These are phyloP conservation scores for Condylostylus longicornis DNA, from an alignment of 1,140 invertebrate genomes.

Conservation along the genomic window DNA sequence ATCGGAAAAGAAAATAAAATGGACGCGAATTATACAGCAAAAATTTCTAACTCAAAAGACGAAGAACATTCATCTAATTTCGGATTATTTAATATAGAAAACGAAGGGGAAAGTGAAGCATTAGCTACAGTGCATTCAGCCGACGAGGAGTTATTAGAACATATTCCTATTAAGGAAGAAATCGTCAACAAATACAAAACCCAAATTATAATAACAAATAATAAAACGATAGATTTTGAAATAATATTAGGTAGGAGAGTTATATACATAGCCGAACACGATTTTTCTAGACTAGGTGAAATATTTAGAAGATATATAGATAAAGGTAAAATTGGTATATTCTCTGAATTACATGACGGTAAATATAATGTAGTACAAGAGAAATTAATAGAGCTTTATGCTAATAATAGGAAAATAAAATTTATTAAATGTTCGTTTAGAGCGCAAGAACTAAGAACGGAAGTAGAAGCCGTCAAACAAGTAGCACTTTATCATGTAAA, in stretches of 20 bases:
- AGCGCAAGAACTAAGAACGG: not conserved
- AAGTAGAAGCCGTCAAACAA: constrained; percentile 2
- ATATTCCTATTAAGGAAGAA: too few relatives aligned
- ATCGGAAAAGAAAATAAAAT: too few relatives aligned
- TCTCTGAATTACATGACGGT: constrained; percentile 3
- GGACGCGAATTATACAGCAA: too few relatives aligned
- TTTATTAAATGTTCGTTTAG: constrained; percentile 1
- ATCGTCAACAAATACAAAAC: not conserved
- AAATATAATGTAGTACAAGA: constrained; percentile 5
- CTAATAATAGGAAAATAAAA: not conserved
- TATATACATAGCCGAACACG: constrained; percentile 1
- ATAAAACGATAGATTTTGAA: not conserved
- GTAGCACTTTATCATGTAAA: not conserved
- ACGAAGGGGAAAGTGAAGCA: too few relatives aligned
- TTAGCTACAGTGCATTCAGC: not conserved
- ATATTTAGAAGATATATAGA: constrained; percentile 6
- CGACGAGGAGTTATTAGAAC: constrained; percentile 1
- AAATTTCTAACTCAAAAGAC: too few relatives aligned
- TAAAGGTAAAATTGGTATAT: constrained; percentile 6
- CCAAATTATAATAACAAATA: not conserved
- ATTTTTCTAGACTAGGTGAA: constrained; percentile 1
- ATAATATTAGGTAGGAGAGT: not conserved
- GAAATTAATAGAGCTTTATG: constrained; percentile 1
- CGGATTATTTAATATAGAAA: not conserved
- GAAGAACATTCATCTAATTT: too few relatives aligned